Percentiles rank a stretch among this genome's conserved stretches.
Conservation (phyloP, 2,888 invertebrate species). For the Pterobdella sp. region DNA sequence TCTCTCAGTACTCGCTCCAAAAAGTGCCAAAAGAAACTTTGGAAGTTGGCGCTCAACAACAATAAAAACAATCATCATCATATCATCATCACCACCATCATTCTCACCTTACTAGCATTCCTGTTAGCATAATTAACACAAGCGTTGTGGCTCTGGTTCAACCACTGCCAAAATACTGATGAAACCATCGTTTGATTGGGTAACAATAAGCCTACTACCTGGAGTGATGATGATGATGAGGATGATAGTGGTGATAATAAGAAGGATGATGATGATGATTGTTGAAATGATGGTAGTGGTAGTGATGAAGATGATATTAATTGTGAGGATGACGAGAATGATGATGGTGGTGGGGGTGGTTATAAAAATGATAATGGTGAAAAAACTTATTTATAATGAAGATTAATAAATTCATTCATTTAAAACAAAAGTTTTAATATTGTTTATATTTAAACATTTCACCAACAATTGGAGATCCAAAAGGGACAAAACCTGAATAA, state of each 20-base stretch:
- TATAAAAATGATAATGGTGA: background rate
- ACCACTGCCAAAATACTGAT: slow-evolving; percentile 55
- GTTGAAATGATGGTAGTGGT: background rate
- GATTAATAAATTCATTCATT: no score
- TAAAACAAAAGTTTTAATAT: no score
- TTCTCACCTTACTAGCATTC: slow-evolving; percentile 53
- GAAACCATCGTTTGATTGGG: slow-evolving; percentile 52
- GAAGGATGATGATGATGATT: background rate
- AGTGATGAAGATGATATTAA: background rate
- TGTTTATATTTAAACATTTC: background rate
- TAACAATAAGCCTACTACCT: slow-evolving; percentile 53
- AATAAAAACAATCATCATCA: slow-evolving; percentile 8
- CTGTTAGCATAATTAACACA: slow-evolving; percentile 55
- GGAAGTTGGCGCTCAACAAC: no score
- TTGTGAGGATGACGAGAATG: background rate
- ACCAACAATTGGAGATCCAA: slow-evolving; percentile 53
- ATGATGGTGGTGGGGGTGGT: background rate
- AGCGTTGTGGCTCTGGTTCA: slow-evolving; percentile 56
- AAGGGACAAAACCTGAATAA: slow-evolving; percentile 52
- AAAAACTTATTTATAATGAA: background rate
- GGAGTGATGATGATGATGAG: slow-evolving; percentile 4
- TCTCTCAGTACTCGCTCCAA: no score
- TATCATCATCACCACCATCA: background rate
- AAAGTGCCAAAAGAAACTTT: no score
- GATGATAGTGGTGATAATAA: background rate